Evolutionary conservation across 2,113 vertebrate genomes (phyloP), one percentile per base, ranked within the genome.

Genomic region (Myxocyprinus asiaticus): DNA sequence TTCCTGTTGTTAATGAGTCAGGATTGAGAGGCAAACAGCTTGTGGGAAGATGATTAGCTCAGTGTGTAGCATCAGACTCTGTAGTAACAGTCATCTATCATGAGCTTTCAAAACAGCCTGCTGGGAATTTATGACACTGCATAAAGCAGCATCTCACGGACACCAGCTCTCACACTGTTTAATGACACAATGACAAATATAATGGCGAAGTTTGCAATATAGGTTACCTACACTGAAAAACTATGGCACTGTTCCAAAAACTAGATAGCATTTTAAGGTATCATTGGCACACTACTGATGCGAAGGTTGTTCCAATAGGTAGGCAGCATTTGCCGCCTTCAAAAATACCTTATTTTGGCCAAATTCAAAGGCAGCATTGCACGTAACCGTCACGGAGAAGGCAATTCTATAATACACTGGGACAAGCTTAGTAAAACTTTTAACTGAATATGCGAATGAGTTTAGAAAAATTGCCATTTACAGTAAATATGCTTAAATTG

Each of bases 11-110:
- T 66, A 55, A 67, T 67, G 43, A 33, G 45, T 67, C 76, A 67
- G 76, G n/a, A 14, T 33, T 56, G 76, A 77, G 76, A 66, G 76
- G 45, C 71, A 74, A 74, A 74, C 58, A 74, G 7, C 71, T 74
- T 50, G 53, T 47, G 76, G 65, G 48, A 33, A 78, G 76, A 67
- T 68, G 53, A 68, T 78, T 68, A n/a, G 71, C 71, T 63, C 71
- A 74, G 58, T 17, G 7, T 74, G 71, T 48, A 50, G n/a, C 15
- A 47, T 73, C n/a, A 58, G n/a, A 22, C 43, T 55, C 55, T 72
- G 55, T 33, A 59, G 69, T 59, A 53, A 15, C 71, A 61, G 45
- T 62, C 43, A 74, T 74, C 71, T 33, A 74, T 74, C 71, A 74
- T 17, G 14, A 6, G 42, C 53, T 58, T 72, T 72, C 51, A 72